Base-by-base conservation (phyloP, 2,113 vertebrate species). In the Pipa parva region DNA sequence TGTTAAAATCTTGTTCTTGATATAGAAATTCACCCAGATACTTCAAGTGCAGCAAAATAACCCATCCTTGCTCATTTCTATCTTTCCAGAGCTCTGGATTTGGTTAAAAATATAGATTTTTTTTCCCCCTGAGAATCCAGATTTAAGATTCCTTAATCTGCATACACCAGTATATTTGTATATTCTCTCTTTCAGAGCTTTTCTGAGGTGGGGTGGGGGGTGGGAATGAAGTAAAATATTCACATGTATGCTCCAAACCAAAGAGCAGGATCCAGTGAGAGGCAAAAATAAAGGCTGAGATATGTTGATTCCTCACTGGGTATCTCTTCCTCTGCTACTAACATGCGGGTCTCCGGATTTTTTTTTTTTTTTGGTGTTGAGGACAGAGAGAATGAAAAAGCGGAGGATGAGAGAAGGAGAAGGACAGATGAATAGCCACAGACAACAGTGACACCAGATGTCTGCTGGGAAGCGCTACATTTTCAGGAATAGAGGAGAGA, bases 381-480 rank as follows among this genome's bases (percentile, higher is more conserved):
- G 65, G 65, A 68, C 65, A 42, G 65, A 52, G 65, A 68, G 46
- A 68, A 68, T 60, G 65, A 52, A 56, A 60, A 68, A 68, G 46
- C 57, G 56, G 65, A 68, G 65, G 56, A 67, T 67, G 63, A 49
- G 63, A 67, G 54, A 68, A 24, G 31, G 56, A 68, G 65, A 68
- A 68, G 65, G 56, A 68, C 56, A 60, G 56, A 68, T 60, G 56
- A 68, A 68, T 68, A 68, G 65, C 65, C 55, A 68, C 31, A 68
- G 64, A 68, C 64, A 68, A 68, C 65, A 68, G 65, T 68, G 65
- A 68, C 65, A 68, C 65, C 65, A 68, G 65, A 68, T 68, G 65
- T 68, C 65, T 68, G 65, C 65, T 59, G 65, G 64, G 65, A 68
- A 68, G 65, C 42, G 65, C 65, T 68, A 68, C 65, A 68, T 57